A percentile compares a stretch with the other conserved stretches of the same genome.
Evolutionary conservation across 2,797 vertebrate species (phyloP).

Genomic region (Petrocephalus sullivani): DNA sequence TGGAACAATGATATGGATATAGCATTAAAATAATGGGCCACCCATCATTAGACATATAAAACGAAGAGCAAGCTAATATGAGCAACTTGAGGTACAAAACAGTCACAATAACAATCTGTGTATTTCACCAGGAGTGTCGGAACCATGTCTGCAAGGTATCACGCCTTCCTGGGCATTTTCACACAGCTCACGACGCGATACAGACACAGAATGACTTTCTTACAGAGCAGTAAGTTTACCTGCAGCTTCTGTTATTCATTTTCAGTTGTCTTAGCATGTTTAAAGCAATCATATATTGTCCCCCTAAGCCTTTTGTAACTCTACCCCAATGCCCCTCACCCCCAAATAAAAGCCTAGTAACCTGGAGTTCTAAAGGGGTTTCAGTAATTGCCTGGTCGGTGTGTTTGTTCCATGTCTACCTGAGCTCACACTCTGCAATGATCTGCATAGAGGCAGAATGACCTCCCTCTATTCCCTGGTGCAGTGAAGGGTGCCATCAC

Average conservation of each 20-base stretch:
- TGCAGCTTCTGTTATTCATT: not conserved
- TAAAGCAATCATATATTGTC: not conserved
- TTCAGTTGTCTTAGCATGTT: not conserved
- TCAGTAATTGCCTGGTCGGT: not conserved
- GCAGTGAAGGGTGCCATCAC: not conserved
- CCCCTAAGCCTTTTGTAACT: not conserved
- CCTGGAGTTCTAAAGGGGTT: not conserved
- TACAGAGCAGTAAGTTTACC: not conserved
- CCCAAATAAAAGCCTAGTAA: not conserved
- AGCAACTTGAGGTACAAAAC: not conserved
- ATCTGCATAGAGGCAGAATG: not conserved
- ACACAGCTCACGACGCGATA: not conserved
- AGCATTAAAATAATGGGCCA: not conserved
- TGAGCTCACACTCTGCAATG: not conserved
- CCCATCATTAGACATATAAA: not conserved
- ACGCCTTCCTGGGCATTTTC: not conserved
- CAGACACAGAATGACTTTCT: not conserved
- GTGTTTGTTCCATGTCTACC: not conserved
- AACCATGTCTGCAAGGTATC: not conserved
- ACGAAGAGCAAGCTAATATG: not conserved
- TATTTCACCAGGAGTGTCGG: not conserved
- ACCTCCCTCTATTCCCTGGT: not conserved
- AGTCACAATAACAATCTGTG: not conserved
- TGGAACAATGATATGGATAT: constrained; percentile 22
- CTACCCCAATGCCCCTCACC: not conserved